Evolutionary conservation across 2,113 vertebrate species (phyloP).

Genomic region (Actenoides hombroni): DNA sequence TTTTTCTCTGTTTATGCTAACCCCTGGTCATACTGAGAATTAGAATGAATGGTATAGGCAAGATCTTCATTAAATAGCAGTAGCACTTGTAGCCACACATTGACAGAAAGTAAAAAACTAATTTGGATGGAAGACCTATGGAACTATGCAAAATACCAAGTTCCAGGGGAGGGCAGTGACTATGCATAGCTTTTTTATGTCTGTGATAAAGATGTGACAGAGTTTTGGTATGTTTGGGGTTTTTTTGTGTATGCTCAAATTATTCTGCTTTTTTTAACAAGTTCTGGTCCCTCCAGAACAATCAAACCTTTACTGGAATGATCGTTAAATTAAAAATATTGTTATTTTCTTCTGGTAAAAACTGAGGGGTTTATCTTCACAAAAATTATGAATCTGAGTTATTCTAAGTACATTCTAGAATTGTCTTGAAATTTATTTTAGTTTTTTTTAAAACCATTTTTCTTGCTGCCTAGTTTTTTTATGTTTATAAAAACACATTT

Average conservation of each 20-base stretch:
- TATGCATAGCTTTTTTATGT: neutral
- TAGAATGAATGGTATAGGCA: neutral
- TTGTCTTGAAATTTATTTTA: neutral
- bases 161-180: neutral
- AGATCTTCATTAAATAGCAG: neutral
- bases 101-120: neutral
- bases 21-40: neutral
- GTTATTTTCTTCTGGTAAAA: neutral
- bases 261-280: neutral
- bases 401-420: neutral
- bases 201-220: neutral
- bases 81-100: neutral
- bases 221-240: neutral
- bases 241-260: neutral
- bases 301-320: neutral
- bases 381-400: neutral
- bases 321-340: neutral
- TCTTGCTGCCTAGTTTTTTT: neutral
- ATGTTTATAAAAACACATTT: neutral
- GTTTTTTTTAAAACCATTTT: neutral
- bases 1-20: neutral
- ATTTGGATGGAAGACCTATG: neutral
- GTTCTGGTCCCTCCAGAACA: neutral
- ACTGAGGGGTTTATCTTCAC: neutral
- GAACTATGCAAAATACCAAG: neutral